Base-by-base conservation (phyloP, 2,113 vertebrate species). In the Protobothrops mucrosquamatus region DNA sequence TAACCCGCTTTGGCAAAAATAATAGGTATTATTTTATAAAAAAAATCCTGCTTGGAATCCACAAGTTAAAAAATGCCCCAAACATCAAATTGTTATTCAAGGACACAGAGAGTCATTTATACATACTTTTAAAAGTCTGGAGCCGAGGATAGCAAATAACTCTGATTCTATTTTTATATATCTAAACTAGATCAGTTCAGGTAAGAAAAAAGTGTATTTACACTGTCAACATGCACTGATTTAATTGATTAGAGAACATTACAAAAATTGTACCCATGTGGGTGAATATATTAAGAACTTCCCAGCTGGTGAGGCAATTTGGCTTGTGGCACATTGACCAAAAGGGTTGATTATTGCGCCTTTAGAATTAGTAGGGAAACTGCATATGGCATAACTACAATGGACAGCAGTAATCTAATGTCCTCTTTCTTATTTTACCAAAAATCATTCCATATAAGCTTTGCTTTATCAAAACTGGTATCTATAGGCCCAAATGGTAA, bases 151-250 rank as follows among this genome's bases (percentile, higher is more conserved):
- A 57, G 51, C 20, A 26, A 56, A 29, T 1, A 92, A 24, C 12
- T 46, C n/a, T 24, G 43, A 81, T 81, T 43, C n/a, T 52, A 89
- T 52, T 23, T 81, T 18, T 34, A 46, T 22, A 8, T n/a, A 14
- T 26, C 43, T 59, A 86, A 59, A 23, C 24, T 51, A 18, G 34
- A 92, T 15, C 48, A 88, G 23, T 64, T 54, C 57, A 69, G 56
- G 23, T 39, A 23, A 0, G 14, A 14, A 26, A 29, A 14, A 43
- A 29, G 18, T 2, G 55, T 14, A 26, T 0, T 64, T 51, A 89
- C 51, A 69, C 26, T 15, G 54, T 20, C 34, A 57, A 59, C 55
- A 69, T 88, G 11, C 12, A 74, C 5, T 48, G 54, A 51, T 39
- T 56, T 59, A 59, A 51, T 12, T n/a, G 15, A 59, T 46, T 39